Percentiles rank a stretch among this genome's conserved stretches.
Evolutionary conservation across 2,797 vertebrate species (phyloP).

Genomic region (Rhadinocentrus ornatus): DNA sequence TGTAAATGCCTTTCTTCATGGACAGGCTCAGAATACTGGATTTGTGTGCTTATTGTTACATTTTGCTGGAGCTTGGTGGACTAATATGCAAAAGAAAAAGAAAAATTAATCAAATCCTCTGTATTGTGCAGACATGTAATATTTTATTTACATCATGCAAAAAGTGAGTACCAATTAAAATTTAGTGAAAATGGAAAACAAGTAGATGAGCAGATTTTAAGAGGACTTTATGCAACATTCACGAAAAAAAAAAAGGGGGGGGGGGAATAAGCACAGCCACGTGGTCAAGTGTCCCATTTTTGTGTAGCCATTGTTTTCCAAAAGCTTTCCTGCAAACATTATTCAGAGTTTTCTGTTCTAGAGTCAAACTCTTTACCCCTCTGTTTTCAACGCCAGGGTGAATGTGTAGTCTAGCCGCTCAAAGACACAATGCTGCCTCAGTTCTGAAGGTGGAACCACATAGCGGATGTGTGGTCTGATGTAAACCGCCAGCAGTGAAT

Average conservation of each 20-base stretch:
- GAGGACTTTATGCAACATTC: neutral
- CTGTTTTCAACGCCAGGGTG: constrained; percentile 13
- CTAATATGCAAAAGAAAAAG: neutral
- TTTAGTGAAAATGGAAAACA: neutral
- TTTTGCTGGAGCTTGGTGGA: neutral
- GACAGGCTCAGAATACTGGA: neutral
- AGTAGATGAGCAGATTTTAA: neutral
- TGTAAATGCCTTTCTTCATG: too few species aligned
- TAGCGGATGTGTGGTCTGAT: constrained; percentile 63
- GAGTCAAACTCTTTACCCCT: constrained; percentile 49
- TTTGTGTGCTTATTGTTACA: neutral
- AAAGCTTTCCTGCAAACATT: constrained; percentile 8
- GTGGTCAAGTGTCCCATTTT: constrained; percentile 7
- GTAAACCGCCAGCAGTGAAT: constrained; percentile 54
- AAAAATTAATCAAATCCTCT: neutral
- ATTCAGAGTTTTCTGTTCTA: constrained; percentile 21
- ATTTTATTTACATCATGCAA: constrained; percentile 5
- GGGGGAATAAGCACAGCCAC: neutral
- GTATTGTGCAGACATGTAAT: neutral
- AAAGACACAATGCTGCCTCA: constrained; percentile 70
- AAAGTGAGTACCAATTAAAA: too few species aligned
- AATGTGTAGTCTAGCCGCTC: constrained; percentile 45
- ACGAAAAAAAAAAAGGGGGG: too few species aligned
- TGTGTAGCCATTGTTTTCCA: constrained; percentile 27
- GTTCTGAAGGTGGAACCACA: constrained; percentile 71